Evolutionary conservation across 2,888 invertebrate genomes (phyloP).

Genomic region (Scelioninae gen. 1): DNA sequence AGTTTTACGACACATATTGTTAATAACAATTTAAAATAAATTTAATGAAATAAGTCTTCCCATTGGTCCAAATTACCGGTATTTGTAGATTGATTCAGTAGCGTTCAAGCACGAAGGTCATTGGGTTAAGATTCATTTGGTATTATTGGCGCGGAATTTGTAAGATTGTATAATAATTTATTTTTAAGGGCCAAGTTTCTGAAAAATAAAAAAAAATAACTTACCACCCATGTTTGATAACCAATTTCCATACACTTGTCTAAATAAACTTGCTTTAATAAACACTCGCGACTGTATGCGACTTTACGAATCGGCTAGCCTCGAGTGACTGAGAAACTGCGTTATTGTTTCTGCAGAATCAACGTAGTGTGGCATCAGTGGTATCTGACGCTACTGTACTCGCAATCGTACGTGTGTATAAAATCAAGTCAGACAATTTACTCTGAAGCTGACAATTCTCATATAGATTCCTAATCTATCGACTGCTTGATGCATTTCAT

Average conservation of each 20-base stretch:
- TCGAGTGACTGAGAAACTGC: constrained; percentile 72
- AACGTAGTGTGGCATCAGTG: constrained; percentile 32
- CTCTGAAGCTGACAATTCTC: not conserved
- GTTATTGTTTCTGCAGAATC: constrained; percentile 35
- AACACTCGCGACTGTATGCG: constrained; percentile 73
- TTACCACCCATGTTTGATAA: constrained; percentile 80
- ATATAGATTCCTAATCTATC: too few relatives aligned
- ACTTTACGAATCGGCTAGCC: constrained; percentile 71
- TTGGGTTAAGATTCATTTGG: constrained; percentile 77
- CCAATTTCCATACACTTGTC: constrained; percentile 58
- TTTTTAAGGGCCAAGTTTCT: not conserved
- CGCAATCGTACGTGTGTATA: not conserved
- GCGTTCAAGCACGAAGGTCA: constrained; percentile 78
- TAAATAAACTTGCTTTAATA: constrained; percentile 46
- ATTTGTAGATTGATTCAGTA: constrained; percentile 47
- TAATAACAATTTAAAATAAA: not conserved
- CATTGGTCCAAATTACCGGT: constrained; percentile 54
- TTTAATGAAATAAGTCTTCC: constrained; percentile 2
- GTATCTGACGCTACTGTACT: constrained; percentile 48
- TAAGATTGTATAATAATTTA: not conserved
- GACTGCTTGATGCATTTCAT: too few relatives aligned
- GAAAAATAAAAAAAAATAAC: constrained; percentile 45
- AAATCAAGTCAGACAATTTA: too few relatives aligned
- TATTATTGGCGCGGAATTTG: constrained; percentile 11
- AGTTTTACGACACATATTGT: not conserved